Percentiles rank a stretch among this genome's conserved stretches.
Evolutionary conservation across 2,888 invertebrate genomes (phyloP).

Genomic region (Hypolimnas misippus): DNA sequence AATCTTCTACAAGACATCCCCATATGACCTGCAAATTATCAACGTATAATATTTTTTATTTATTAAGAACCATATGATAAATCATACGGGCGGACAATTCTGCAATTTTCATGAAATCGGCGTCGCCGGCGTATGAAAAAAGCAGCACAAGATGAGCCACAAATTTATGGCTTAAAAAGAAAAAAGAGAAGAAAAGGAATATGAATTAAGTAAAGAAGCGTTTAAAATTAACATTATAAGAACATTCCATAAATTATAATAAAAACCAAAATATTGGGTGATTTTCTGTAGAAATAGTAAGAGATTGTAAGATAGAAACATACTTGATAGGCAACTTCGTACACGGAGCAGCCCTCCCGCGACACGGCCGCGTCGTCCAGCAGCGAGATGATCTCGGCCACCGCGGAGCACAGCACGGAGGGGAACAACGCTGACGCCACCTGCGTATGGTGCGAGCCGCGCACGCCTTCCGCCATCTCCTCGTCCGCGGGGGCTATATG

Average conservation of each 20-base stretch:
- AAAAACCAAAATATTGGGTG: too few relatives aligned
- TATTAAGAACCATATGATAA: neutral
- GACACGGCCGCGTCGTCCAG: conserved; percentile 98
- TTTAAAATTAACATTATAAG: too few relatives aligned
- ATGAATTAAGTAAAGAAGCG: too few relatives aligned
- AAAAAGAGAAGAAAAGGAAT: too few relatives aligned
- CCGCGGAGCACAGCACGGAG: conserved; percentile 97
- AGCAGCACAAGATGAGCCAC: too few relatives aligned
- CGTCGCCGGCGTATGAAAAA: too few relatives aligned
- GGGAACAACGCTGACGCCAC: conserved; percentile 98
- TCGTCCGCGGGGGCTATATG: conserved; percentile 77
- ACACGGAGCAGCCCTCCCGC: conserved; percentile 96
- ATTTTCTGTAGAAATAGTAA: too few relatives aligned
- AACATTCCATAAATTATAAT: too few relatives aligned
- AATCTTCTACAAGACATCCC: conserved; percentile 99
- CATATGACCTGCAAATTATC: conserved; percentile 90
- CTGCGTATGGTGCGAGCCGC: conserved; percentile 93
- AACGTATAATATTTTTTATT: neutral
- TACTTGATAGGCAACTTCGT: conserved; percentile 97
- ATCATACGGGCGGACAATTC: too few relatives aligned
- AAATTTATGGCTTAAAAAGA: too few relatives aligned
- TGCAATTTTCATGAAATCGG: too few relatives aligned
- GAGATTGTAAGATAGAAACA: conserved; percentile 1
- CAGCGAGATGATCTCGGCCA: conserved; percentile 96
- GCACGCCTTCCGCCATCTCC: conserved; percentile 87